Conservation (phyloP, 2,888 invertebrate species). For the Mythimna vitellina region DNA sequence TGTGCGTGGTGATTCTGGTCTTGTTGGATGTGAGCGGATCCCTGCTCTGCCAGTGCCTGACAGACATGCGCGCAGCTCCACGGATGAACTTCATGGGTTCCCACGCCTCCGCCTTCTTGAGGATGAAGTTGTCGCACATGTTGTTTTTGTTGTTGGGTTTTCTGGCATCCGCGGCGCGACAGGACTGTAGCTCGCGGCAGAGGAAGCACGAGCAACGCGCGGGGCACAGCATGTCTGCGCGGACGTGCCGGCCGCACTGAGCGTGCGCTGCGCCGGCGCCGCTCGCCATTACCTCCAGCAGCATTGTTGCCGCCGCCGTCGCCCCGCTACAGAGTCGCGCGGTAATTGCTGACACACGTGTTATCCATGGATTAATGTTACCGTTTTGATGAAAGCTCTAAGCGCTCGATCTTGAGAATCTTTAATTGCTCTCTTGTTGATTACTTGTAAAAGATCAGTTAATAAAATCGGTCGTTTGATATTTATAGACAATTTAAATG, state of each 20-base stretch:
- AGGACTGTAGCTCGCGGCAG: constrained; percentile 93
- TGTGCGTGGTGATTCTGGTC: constrained; percentile 80
- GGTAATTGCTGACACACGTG: constrained; percentile 73
- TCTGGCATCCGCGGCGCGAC: constrained; percentile 88
- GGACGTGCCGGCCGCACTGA: constrained; percentile 86
- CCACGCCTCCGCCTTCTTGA: constrained; percentile 89
- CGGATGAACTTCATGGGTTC: constrained; percentile 87
- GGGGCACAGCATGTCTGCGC: constrained; percentile 92
- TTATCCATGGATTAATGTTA: constrained; percentile 82
- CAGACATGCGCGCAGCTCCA: constrained; percentile 88
- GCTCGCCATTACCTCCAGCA: constrained; percentile 75
- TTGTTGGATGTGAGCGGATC: constrained; percentile 85
- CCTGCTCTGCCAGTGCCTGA: constrained; percentile 88
- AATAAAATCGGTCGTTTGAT: constrained; percentile 53
- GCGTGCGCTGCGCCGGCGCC: constrained; percentile 70
- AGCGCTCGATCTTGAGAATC: constrained; percentile 62
- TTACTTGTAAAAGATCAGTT: constrained; percentile 54
- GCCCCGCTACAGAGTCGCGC: constrained; percentile 72
- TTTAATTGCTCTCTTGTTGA: constrained; percentile 61
- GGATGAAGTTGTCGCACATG: constrained; percentile 90
- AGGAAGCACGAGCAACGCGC: constrained; percentile 94
- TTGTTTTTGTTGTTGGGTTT: constrained; percentile 83
- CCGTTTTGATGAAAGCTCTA: constrained; percentile 77
- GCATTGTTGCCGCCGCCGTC: constrained; percentile 77
- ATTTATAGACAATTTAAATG: constrained; percentile 66